These are phyloP conservation scores for Phortica magna DNA, from an alignment of 2,888 invertebrate species.

Conservation along the genomic window DNA sequence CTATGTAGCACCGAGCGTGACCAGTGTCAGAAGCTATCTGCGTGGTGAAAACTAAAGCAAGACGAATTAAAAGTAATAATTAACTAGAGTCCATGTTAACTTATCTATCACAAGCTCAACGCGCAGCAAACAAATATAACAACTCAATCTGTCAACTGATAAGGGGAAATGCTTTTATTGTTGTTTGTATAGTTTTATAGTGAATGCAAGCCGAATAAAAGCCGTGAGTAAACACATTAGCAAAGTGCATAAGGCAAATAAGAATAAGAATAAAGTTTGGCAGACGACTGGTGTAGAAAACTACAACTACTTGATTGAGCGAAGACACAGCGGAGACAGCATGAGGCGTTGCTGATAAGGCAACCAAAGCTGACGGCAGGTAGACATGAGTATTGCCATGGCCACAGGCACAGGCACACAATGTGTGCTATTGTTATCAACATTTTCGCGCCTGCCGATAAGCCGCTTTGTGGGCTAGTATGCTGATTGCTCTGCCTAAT, in stretches of 20 bases:
- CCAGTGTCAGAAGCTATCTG: slow-evolving; percentile 37
- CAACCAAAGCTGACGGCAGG: neutral
- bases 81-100: neutral
- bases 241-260: neutral
- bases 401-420: too few relatives aligned
- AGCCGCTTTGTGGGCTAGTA: slow-evolving; percentile 39
- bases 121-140: neutral
- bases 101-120: neutral
- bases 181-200: neutral
- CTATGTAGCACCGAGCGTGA: slow-evolving; percentile 18
- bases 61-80: slow-evolving; percentile 34
- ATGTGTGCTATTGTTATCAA: neutral
- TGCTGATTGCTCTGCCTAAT: slow-evolving; percentile 40
- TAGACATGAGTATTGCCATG: too few relatives aligned
- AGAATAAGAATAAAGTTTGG: neutral
- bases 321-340: neutral
- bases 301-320: neutral
- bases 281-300: neutral
- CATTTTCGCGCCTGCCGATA: slow-evolving; percentile 34
- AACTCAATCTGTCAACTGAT: neutral
- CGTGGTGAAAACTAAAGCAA: slow-evolving; percentile 12
- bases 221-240: neutral
- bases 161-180: neutral
- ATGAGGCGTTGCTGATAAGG: neutral
- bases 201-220: neutral